Conservation (phyloP, 2,888 invertebrate genomes). For the Pollenia angustigena region DNA sequence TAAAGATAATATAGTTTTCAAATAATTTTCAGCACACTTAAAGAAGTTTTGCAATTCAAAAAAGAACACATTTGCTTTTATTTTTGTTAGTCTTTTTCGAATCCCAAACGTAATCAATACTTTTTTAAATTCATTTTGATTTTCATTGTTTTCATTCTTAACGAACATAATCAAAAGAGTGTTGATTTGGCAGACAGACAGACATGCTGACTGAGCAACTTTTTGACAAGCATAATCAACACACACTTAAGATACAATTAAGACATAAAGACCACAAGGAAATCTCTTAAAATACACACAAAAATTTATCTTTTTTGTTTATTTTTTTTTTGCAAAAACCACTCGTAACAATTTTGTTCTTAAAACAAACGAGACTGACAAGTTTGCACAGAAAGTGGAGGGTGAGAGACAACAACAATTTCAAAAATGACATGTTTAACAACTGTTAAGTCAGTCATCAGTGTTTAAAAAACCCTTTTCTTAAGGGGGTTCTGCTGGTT, state of each 20-base stretch:
- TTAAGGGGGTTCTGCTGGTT: neutral
- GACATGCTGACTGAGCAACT: conserved; percentile 16
- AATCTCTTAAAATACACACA: neutral
- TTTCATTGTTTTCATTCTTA: neutral
- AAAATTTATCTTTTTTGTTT: conserved; percentile 2
- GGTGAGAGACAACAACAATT: neutral
- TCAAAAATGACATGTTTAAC: conserved; percentile 46
- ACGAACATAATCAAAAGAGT: conserved; percentile 34
- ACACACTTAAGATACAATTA: conserved; percentile 42
- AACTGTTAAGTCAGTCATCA: conserved; percentile 20
- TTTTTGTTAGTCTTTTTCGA: no score
- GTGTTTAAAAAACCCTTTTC: conserved; percentile 31
- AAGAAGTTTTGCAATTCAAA: no score
- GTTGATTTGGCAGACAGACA: neutral
- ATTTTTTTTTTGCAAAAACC: conserved; percentile 1
- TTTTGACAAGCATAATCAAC: conserved; percentile 45
- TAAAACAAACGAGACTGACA: neutral
- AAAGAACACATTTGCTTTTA: no score
- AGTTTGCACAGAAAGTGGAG: neutral
- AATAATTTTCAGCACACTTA: no score
- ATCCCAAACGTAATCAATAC: no score
- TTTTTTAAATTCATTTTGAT: no score
- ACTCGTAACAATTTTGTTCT: neutral
- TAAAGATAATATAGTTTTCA: no score
- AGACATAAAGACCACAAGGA: conserved; percentile 35